Evolutionary conservation across 2,797 vertebrate genomes (phyloP).

Genomic region (Microctenopoma lineatum): DNA sequence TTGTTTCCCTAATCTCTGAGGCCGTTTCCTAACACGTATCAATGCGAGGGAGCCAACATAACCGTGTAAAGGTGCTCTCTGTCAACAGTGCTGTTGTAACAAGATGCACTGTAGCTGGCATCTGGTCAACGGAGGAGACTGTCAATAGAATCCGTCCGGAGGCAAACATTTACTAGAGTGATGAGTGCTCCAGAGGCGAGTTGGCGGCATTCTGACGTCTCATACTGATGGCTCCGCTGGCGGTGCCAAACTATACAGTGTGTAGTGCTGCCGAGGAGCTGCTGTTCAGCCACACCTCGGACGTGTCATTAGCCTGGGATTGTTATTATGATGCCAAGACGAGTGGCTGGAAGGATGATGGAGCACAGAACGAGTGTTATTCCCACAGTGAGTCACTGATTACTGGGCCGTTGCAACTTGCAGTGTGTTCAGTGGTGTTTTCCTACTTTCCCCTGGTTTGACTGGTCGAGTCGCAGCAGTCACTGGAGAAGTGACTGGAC

Average conservation of each 20-base stretch:
- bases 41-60: neutral
- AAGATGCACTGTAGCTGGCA: constrained; percentile 41
- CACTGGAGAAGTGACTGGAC: constrained; percentile 45
- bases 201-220: constrained; percentile 36
- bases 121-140: constrained; percentile 28
- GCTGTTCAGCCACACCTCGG: constrained; percentile 27
- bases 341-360: constrained; percentile 10
- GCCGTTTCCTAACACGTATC: neutral
- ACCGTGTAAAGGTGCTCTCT: constrained; percentile 22
- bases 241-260: constrained; percentile 7
- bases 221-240: constrained; percentile 31
- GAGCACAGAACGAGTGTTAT: constrained; percentile 6
- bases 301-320: constrained; percentile 18
- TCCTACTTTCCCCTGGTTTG: constrained; percentile 27
- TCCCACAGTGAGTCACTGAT: constrained; percentile 17
- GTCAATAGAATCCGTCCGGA: constrained; percentile 19
- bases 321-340: constrained; percentile 13
- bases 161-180: constrained; percentile 33
- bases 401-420: constrained; percentile 17
- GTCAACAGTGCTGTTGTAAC: constrained; percentile 39
- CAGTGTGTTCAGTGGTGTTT: constrained; percentile 22
- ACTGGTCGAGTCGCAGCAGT: constrained; percentile 23
- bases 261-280: constrained; percentile 15
- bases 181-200: constrained; percentile 27
- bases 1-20: neutral